These are phyloP conservation scores for Antigone vipio DNA, from an alignment of 2,113 vertebrate genomes.

Conservation along the genomic window DNA sequence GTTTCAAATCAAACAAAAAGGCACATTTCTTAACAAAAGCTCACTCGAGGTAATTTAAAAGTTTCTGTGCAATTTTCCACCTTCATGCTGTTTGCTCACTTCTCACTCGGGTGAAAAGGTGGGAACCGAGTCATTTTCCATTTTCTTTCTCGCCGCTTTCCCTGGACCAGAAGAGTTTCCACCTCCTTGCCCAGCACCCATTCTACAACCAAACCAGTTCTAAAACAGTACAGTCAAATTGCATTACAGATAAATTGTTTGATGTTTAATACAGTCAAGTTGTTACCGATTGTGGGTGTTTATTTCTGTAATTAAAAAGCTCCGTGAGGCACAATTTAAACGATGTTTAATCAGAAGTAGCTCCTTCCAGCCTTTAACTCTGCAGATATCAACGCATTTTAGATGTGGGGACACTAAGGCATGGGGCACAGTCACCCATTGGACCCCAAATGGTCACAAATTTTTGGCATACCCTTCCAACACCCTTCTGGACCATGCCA, in stretches of 20 bases:
- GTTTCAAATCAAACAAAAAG: background rate
- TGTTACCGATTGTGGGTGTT: accelerated
- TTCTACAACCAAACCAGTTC: background rate
- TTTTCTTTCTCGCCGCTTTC: background rate
- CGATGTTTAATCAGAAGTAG: background rate
- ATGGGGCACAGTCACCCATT: background rate
- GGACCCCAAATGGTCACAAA: background rate
- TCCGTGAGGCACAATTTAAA: background rate
- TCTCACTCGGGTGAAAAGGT: background rate
- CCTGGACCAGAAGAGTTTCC: background rate
- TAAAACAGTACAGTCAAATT: background rate
- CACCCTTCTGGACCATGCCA: background rate
- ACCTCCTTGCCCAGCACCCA: background rate
- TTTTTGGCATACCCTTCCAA: accelerated
- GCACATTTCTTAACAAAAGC: background rate
- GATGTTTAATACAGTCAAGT: background rate
- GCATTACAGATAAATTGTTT: background rate
- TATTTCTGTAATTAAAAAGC: background rate
- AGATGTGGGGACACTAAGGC: background rate
- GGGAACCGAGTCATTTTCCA: background rate
- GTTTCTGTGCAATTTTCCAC: background rate
- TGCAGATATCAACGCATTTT: background rate
- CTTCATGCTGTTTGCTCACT: background rate
- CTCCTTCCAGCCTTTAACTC: background rate
- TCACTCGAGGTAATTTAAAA: background rate